phyloP scores from a whole-genome alignment of 2,888 invertebrate genomes.

The Chloromyia formosa region DNA sequence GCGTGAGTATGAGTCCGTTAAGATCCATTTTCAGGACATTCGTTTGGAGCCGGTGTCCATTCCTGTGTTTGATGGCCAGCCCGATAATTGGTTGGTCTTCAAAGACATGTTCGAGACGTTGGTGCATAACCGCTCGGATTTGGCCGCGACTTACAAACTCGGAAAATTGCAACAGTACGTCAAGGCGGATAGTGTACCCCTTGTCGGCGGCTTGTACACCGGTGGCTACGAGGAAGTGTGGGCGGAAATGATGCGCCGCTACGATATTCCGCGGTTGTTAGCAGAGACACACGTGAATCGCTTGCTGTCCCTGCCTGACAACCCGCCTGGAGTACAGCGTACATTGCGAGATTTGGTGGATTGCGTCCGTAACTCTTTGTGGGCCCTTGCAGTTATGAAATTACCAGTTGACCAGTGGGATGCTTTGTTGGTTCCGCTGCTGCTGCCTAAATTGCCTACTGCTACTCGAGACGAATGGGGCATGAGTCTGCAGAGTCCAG shows the following conservation, averaged over 20 bases:
- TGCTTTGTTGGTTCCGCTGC: background rate
- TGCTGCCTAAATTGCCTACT: background rate
- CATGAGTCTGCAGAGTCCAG: background rate
- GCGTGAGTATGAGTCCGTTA: too few species aligned
- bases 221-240: background rate
- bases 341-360: background rate
- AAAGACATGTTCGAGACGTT: constrained; percentile 7
- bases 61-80: background rate
- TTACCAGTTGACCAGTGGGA: background rate
- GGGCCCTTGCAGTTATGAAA: background rate
- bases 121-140: background rate
- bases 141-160: background rate
- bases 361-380: background rate
- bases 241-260: background rate
- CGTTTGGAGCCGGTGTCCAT: background rate
- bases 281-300: background rate
- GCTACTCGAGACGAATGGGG: background rate
- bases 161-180: background rate
- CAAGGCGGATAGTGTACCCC: background rate
- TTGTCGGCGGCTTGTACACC: background rate
- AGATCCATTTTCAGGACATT: background rate
- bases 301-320: background rate
- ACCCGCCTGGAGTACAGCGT: background rate
- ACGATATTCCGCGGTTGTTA: background rate
- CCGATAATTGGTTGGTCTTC: background rate